Base-by-base conservation (phyloP, 30 jellyfish, hydroid and myxozoan genomes). In the Clytia hemisphaerica region DNA sequence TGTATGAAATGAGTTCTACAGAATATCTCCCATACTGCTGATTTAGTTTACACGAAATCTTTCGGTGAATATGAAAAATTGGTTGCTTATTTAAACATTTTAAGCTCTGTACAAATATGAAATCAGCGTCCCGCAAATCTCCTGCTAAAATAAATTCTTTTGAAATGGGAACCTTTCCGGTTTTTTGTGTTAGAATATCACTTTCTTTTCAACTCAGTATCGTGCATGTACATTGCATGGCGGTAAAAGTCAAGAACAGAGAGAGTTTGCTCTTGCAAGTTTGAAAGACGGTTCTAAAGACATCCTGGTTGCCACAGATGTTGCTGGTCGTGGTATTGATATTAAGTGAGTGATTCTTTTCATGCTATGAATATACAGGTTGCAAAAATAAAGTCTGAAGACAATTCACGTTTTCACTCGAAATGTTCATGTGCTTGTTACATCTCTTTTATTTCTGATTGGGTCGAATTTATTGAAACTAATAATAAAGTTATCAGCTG, bases 251-350 rank as follows among this genome's bases (percentile, higher is more conserved):
- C 99, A 92, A 67, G 96, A 83, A 63, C 96, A 84, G 58, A 85
- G 99, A 75, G 99, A 92, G 84, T 74, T 79, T 66, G 88, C 99
- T 21, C 71, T 92, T 51, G 73, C 66, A 46, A 46, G 90, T 38
- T 58, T 92, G 73, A 92, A 92, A 57, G 86, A 63, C 40, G 99
- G 99, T 12, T 79, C 77, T 22, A 92, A 83, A 49, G 95, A 92
- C 49, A 92, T 92, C 34, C 54, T 92, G 77, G 99, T 92, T 32
- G 96, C 96, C 31, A 92, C 99, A 5, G 99, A 92, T 62, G 96
- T 92, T 18, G 99, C 99, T 14, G 96, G 96, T 2, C 99, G 99
- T 92, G 99, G 99, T 78, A 92, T 92, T 46, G 99, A 92, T 45
- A 85, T 92, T 79, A 84, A 92, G 99, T 92, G 45, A 61, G 38